Evolutionary conservation across 2,888 invertebrate genomes (phyloP).

Genomic region (Epirrhoe tristata): DNA sequence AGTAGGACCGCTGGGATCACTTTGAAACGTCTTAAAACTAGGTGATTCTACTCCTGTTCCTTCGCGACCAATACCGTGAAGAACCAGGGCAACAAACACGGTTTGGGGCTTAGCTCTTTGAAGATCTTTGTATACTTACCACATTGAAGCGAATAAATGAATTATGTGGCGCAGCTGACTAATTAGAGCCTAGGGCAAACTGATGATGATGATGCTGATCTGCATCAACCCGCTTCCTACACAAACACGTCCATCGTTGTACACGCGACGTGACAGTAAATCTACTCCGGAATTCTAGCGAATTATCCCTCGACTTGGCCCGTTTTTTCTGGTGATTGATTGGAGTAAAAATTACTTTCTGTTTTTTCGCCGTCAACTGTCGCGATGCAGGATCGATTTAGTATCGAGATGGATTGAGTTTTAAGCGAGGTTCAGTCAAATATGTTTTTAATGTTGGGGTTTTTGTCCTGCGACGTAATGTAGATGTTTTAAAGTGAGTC

Average conservation of each 20-base stretch:
- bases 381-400: conserved; percentile 58
- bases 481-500: conserved; percentile 2
- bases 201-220: neutral
- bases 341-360: conserved; percentile 81
- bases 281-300: conserved; percentile 83
- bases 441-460: conserved; percentile 22
- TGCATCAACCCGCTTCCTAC: conserved; percentile 15
- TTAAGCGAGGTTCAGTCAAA: conserved; percentile 43
- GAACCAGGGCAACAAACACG: too few species aligned
- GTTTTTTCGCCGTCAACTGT: conserved; percentile 62
- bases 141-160: too few species aligned
- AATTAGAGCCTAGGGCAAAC: neutral
- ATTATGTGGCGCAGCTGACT: neutral
- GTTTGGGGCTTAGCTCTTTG: too few species aligned
- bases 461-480: neutral
- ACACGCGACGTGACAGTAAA: conserved; percentile 78
- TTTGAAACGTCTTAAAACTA: too few species aligned
- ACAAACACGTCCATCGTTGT: conserved; percentile 25
- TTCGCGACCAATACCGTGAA: too few species aligned
- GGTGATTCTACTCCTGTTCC: too few species aligned
- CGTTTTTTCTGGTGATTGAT: conserved; percentile 83
- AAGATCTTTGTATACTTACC: too few species aligned
- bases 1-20: too few species aligned
- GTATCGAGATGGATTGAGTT: conserved; percentile 60
- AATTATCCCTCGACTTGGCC: conserved; percentile 77